Percentiles rank a stretch among this genome's conserved stretches.
Conservation (phyloP, 2,113 vertebrate species). For the Psilopogon haemacephalus region DNA sequence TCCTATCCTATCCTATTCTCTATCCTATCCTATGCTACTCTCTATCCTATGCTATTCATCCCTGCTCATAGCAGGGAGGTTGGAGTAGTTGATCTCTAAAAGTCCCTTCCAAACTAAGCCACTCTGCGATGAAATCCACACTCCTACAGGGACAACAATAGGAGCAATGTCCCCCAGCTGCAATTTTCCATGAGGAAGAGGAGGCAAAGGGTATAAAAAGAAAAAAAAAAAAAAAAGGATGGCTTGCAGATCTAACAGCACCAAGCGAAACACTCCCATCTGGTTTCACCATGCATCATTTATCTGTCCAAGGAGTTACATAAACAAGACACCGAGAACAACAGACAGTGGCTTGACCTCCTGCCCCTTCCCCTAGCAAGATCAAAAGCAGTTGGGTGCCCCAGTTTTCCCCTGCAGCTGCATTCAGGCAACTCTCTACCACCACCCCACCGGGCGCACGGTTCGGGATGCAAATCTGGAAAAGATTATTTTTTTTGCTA, state of each 20-base stretch:
- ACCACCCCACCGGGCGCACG: not conserved
- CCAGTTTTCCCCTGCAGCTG: slow-evolving; percentile 1
- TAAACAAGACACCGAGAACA: not conserved
- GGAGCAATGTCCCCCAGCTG: not conserved
- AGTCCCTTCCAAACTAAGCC: too few species aligned
- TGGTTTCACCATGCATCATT: not conserved
- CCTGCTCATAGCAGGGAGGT: too few species aligned
- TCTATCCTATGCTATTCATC: too few species aligned
- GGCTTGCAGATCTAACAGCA: not conserved
- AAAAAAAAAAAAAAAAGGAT: too few species aligned
- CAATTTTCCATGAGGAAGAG: not conserved
- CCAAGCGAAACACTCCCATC: not conserved
- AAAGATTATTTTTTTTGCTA: not conserved
- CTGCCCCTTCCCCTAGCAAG: not conserved
- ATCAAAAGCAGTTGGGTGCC: slow-evolving; percentile 50
- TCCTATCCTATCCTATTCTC: too few species aligned
- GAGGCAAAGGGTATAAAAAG: too few species aligned
- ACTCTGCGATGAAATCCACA: not conserved
- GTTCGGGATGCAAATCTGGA: slow-evolving; percentile 18
- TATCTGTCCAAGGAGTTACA: not conserved
- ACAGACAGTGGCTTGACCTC: not conserved
- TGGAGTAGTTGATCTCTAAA: too few species aligned
- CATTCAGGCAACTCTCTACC: not conserved
- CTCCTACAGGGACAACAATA: not conserved
- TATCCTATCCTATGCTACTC: too few species aligned